Conservation (phyloP, 2,888 invertebrate species). For the Meliscaeva auricollis region DNA sequence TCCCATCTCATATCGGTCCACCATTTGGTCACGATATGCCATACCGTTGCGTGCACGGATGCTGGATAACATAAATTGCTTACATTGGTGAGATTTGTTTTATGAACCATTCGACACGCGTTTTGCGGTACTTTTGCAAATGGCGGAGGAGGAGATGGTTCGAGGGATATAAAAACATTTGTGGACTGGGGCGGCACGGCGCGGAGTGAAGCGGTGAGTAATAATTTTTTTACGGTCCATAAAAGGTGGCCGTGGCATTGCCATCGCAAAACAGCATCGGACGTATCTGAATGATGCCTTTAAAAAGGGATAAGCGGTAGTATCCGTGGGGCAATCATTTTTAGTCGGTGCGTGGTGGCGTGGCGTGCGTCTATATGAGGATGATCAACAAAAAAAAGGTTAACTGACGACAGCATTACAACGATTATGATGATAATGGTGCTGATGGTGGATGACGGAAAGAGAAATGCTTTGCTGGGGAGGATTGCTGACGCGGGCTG, state of each 20-base stretch:
- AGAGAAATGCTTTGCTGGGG: slow-evolving; percentile 6
- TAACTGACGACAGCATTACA: slow-evolving; percentile 60
- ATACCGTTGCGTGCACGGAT: slow-evolving; percentile 62
- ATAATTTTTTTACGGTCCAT: slow-evolving; percentile 67
- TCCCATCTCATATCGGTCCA: slow-evolving; percentile 1
- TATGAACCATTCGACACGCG: slow-evolving; percentile 75
- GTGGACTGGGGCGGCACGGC: slow-evolving; percentile 53
- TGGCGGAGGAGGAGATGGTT: slow-evolving; percentile 37
- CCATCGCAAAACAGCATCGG: slow-evolving; percentile 14
- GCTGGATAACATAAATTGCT: slow-evolving; percentile 63
- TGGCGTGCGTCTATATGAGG: background rate
- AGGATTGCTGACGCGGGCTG: background rate
- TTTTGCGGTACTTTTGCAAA: slow-evolving; percentile 73
- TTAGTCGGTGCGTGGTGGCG: slow-evolving; percentile 3
- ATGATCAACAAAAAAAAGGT: slow-evolving; percentile 48
- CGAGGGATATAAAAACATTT: slow-evolving; percentile 48
- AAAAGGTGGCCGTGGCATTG: slow-evolving; percentile 65
- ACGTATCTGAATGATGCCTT: slow-evolving; percentile 20
- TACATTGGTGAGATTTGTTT: slow-evolving; percentile 73
- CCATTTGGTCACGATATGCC: background rate
- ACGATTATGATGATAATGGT: slow-evolving; percentile 41
- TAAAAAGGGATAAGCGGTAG: slow-evolving; percentile 25
- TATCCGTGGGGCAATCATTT: slow-evolving; percentile 58
- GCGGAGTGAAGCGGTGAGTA: slow-evolving; percentile 57
- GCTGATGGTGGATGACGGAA: background rate